These are phyloP conservation scores for Chionomys nivalis DNA, from an alignment of 2,113 vertebrate species.

Conservation along the genomic window DNA sequence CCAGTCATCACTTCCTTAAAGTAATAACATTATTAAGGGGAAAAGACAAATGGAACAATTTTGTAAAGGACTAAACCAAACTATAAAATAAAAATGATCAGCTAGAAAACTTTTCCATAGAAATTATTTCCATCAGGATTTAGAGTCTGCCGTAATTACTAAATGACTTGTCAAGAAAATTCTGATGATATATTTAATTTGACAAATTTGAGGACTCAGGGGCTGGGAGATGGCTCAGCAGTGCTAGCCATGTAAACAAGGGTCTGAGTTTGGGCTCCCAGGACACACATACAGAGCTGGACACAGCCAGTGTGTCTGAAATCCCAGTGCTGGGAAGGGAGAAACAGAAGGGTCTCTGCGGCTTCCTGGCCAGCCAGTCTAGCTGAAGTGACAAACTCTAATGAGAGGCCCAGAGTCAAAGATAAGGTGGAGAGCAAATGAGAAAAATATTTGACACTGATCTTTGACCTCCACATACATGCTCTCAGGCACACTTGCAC, in stretches of 20 bases:
- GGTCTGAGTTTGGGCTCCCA: too few species aligned
- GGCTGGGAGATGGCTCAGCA: not conserved
- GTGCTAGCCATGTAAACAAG: not conserved
- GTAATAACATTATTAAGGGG: not conserved
- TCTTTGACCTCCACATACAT: not conserved
- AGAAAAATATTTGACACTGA: not conserved
- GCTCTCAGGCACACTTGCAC: not conserved
- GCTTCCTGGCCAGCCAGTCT: not conserved
- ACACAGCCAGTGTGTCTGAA: not conserved
- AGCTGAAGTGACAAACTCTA: not conserved
- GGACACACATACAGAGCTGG: too few species aligned
- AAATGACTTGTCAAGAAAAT: not conserved
- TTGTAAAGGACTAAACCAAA: not conserved
- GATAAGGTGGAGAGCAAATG: not conserved
- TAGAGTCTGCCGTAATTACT: not conserved
- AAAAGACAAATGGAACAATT: not conserved
- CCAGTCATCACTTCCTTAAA: not conserved
- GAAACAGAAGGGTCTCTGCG: too few species aligned
- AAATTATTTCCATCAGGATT: slow-evolving; percentile 13
- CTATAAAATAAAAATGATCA: slow-evolving; percentile 27
- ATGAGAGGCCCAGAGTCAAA: not conserved
- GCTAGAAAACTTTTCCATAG: slow-evolving; percentile 8
- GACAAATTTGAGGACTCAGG: not conserved
- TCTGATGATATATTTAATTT: not conserved
- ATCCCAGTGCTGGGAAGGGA: not conserved